Evolutionary conservation across 2,113 vertebrate species (phyloP), one percentile per base, ranked within the genome.

Genomic region (Melozone crissalis): DNA sequence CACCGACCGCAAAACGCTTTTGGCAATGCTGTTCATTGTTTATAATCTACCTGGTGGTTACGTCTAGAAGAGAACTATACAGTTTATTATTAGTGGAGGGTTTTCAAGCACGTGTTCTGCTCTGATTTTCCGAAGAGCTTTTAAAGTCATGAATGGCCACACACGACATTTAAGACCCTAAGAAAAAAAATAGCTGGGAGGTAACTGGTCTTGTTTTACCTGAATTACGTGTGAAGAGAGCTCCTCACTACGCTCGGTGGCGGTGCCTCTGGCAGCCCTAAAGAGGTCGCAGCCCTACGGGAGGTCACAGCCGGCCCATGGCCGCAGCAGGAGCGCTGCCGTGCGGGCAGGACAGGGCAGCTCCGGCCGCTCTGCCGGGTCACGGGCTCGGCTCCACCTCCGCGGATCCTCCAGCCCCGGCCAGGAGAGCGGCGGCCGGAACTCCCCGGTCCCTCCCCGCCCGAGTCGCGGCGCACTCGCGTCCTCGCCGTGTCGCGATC

Each of bases 241-340:
- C 0, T 46, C 69, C 22, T 35, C 47, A 1, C 47, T 28, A 2
- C 0, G 30, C 37, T 15, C 0, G 72, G 46, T 2, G 65, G 3
- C 0, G 9, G 51, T 3, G 11, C 27, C 28, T 2, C 35, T 6
- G 0, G 55, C 27, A 22, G 73, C 31, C n/a, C 43, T 5, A 0
- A 0, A 23, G 35, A 41, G 59, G 35, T 65, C 67, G 7, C 35
- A 22, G 63, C 63, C 27, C 44, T 5, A 0, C 0, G 20, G 13
- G 43, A 49, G 59, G 35, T 65, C 58, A 10, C 31, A 22, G 65
- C 65, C 28, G 33, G 51, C 28, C 69, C 11, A 35, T 1, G 43
- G 61, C 43, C 52, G 31, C 44, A 31, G 83, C 71, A 31, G 24
- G 7, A 26, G 59, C 61, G 52, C 63, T 2, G 65, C 55, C 4